Evolutionary conservation across 2,113 vertebrate species (phyloP).

Genomic region (Prunella himalayana): DNA sequence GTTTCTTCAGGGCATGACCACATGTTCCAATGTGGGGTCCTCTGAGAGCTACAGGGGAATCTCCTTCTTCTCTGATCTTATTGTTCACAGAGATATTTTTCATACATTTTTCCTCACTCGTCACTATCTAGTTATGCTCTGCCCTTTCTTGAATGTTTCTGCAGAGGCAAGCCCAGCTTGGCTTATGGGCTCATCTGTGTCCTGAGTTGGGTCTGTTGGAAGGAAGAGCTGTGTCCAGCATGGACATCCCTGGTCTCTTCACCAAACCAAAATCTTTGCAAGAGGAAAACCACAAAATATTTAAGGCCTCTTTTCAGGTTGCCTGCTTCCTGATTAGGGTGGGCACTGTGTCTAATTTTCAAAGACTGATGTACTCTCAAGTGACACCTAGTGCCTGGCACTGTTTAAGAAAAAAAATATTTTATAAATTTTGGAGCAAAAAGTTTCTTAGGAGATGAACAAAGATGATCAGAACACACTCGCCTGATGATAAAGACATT

Average conservation of each 20-base stretch:
- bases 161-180: background rate
- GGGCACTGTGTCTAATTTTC: background rate
- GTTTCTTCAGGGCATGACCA: background rate
- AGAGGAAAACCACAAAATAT: background rate
- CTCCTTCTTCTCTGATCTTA: background rate
- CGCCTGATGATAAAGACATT: background rate
- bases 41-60: background rate
- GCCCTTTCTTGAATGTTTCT: background rate
- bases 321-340: background rate
- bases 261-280: background rate
- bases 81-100: background rate
- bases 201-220: background rate
- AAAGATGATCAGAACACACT: background rate
- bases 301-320: background rate
- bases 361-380: background rate
- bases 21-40: fast-evolving
- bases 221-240: background rate
- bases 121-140: background rate
- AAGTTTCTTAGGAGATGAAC: background rate
- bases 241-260: background rate
- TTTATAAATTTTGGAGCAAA: background rate
- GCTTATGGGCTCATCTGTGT: background rate
- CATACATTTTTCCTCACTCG: background rate
- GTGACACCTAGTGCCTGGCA: background rate
- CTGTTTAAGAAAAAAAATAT: background rate